These are phyloP conservation scores for Prunella strophiata DNA, from an alignment of 2,797 vertebrate species.

Conservation along the genomic window DNA sequence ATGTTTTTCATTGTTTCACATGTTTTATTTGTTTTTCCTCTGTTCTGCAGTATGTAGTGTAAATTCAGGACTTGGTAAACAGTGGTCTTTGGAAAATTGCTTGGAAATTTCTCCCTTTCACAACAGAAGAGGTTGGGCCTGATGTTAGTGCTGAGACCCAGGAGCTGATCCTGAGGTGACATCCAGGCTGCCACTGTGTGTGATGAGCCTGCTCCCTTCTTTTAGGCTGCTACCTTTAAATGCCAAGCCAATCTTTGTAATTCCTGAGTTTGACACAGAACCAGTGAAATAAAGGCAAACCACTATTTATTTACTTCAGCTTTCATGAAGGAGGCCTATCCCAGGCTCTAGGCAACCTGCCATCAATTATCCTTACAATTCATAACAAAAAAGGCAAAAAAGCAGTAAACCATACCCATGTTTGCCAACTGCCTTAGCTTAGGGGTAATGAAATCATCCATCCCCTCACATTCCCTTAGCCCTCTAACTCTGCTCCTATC, in stretches of 20 bases:
- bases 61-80: not conserved
- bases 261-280: not conserved
- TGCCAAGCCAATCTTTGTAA: fast-evolving
- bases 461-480: not conserved
- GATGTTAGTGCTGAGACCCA: not conserved
- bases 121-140: not conserved
- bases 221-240: not conserved
- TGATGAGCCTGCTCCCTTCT: not conserved
- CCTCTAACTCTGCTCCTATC: not conserved
- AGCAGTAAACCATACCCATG: not conserved
- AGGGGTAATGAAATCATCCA: constrained; percentile 26
- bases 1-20: not conserved
- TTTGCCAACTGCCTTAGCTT: constrained; percentile 8
- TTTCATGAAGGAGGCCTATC: not conserved
- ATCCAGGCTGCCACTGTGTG: not conserved
- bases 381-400: constrained; percentile 25
- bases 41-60: not conserved
- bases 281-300: not conserved
- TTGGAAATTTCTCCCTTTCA: not conserved
- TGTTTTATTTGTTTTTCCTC: not conserved
- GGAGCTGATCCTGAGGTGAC: not conserved
- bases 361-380: constrained; percentile 32
- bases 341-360: not conserved
- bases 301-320: not conserved
- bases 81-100: not conserved